These are phyloP conservation scores for Cheumatopsyche charites DNA, from an alignment of 1,140 invertebrate species.

Conservation along the genomic window DNA sequence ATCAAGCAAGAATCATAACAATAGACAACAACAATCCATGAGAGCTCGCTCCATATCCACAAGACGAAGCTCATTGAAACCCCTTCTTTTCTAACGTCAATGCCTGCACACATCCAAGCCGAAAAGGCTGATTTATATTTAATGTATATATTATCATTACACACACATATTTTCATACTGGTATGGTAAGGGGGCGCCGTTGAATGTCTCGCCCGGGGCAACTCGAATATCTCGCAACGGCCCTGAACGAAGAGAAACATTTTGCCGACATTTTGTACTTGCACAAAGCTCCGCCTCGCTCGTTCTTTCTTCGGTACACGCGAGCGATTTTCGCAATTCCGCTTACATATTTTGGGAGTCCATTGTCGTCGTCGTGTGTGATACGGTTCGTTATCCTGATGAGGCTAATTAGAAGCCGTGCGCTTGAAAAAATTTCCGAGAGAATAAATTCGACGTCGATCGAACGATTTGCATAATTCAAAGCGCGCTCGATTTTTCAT, in stretches of 20 bases:
- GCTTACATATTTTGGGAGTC: too few relatives aligned
- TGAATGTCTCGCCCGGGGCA: conserved; percentile 3
- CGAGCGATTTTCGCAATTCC: too few relatives aligned
- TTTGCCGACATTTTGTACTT: background rate
- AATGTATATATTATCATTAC: background rate
- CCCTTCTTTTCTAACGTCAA: background rate
- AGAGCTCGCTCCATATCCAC: too few relatives aligned
- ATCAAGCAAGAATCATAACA: too few relatives aligned
- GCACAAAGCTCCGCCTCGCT: too few relatives aligned
- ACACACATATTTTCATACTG: too few relatives aligned
- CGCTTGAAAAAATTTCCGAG: background rate
- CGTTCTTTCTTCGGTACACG: too few relatives aligned
- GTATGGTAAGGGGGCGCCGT: conserved; percentile 12
- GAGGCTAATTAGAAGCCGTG: conserved; percentile 4
- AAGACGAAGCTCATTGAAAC: background rate
- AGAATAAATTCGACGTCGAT: background rate
- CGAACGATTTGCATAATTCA: conserved; percentile 32
- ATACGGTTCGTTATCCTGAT: conserved; percentile 7
- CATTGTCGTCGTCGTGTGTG: conserved; percentile 1
- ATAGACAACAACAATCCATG: too few relatives aligned
- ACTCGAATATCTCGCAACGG: conserved; percentile 14
- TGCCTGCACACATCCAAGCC: background rate
- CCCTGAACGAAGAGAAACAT: conserved; percentile 18
- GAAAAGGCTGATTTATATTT: conserved; percentile 14
- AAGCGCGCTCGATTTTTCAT: conserved; percentile 25